Conservation (phyloP, 2,797 vertebrate genomes). For the Rhinophrynus dorsalis region DNA sequence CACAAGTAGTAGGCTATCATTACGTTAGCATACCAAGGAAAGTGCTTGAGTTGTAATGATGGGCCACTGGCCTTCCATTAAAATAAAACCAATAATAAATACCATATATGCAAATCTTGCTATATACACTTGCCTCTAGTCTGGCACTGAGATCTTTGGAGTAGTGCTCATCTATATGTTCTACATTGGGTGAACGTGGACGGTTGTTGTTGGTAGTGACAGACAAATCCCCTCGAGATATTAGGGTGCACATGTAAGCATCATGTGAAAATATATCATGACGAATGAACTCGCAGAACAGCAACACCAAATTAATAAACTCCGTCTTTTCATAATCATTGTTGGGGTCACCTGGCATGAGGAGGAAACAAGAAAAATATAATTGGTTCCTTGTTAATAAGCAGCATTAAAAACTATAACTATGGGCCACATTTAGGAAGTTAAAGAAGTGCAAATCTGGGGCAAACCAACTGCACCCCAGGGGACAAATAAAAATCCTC, state of each 20-base stretch:
- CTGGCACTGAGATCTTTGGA: slow-evolving; percentile 62
- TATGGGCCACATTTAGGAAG: not conserved
- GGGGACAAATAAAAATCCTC: too few relatives aligned
- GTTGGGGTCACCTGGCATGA: slow-evolving; percentile 62
- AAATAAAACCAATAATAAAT: too few relatives aligned
- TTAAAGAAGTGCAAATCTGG: not conserved
- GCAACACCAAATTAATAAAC: slow-evolving; percentile 72
- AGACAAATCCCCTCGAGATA: slow-evolving; percentile 68
- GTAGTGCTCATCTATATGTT: slow-evolving; percentile 58
- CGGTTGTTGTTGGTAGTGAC: slow-evolving; percentile 50
- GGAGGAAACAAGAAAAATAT: not conserved
- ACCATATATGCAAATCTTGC: too few relatives aligned
- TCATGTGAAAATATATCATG: slow-evolving; percentile 73
- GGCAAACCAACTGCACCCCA: too few relatives aligned
- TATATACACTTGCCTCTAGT: slow-evolving; percentile 63
- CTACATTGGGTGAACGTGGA: slow-evolving; percentile 57
- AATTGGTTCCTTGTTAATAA: not conserved
- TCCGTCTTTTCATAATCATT: slow-evolving; percentile 71
- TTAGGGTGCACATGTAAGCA: slow-evolving; percentile 72
- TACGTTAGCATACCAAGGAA: too few relatives aligned
- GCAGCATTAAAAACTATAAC: too few relatives aligned
- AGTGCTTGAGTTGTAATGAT: too few relatives aligned
- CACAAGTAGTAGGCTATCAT: too few relatives aligned
- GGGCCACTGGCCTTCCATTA: too few relatives aligned
- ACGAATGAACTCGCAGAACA: slow-evolving; percentile 72